Percentiles rank a stretch among this genome's conserved stretches.
Evolutionary conservation across 2,797 vertebrate genomes (phyloP).

Genomic region (Sebastes iracundus): DNA sequence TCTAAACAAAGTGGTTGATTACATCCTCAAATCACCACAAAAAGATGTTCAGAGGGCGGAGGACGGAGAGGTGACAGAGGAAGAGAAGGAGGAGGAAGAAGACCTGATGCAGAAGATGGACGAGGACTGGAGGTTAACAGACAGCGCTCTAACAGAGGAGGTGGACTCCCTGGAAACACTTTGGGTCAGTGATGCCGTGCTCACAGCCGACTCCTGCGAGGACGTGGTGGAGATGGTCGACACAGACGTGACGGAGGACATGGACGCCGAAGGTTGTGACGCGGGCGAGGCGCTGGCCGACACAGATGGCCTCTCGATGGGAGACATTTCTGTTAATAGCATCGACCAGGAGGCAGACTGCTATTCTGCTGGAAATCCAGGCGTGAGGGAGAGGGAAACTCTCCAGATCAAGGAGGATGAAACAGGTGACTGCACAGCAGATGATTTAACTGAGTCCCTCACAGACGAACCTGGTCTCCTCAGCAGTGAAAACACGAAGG

Average conservation of each 20-base stretch:
- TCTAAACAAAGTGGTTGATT: slow-evolving; percentile 16
- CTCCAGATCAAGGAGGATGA: slow-evolving; percentile 34
- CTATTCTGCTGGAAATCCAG: slow-evolving; percentile 15
- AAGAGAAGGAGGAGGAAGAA: slow-evolving; percentile 47
- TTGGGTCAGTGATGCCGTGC: slow-evolving; percentile 61
- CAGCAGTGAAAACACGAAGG: slow-evolving; percentile 16
- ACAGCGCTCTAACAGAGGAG: slow-evolving; percentile 64
- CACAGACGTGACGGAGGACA: slow-evolving; percentile 66
- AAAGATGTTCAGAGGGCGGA: slow-evolving; percentile 15
- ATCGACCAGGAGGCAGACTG: slow-evolving; percentile 49
- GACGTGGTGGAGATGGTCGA: slow-evolving; percentile 67
- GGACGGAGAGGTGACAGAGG: slow-evolving; percentile 37
- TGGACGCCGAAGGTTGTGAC: slow-evolving; percentile 70
- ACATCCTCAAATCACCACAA: slow-evolving; percentile 22
- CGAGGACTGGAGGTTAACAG: slow-evolving; percentile 70
- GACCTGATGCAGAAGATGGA: slow-evolving; percentile 60
- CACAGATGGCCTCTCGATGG: slow-evolving; percentile 74
- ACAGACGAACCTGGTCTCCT: slow-evolving; percentile 39
- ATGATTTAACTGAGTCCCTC: slow-evolving; percentile 55
- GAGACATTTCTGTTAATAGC: slow-evolving; percentile 72
- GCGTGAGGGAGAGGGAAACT: not conserved
- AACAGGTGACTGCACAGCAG: slow-evolving; percentile 35
- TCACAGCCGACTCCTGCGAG: slow-evolving; percentile 54
- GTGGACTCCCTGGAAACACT: slow-evolving; percentile 69
- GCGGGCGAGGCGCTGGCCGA: slow-evolving; percentile 80